Base-by-base conservation (phyloP, 2,888 invertebrate species). In the Sipha maydis region DNA sequence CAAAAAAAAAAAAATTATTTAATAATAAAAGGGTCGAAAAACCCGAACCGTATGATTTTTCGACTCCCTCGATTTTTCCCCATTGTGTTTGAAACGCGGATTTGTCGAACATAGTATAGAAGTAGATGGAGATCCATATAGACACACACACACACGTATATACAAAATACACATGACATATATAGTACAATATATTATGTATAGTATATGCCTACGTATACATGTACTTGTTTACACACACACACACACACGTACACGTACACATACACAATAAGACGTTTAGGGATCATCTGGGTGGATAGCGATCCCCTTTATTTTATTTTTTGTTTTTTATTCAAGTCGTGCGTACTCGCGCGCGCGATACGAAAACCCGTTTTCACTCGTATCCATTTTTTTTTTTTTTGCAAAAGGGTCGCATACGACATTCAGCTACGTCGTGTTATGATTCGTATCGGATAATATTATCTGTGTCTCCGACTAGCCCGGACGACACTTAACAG, bases 11-110 rank as follows among this genome's bases (percentile, higher is more conserved):
- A 71, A n/a, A 71, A 83, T 83, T 83, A 34, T 83, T 34, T 31
- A n/a, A 80, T 61, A 41, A 77, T 85, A 85, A 88, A 80, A 88
- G 86, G 86, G 80, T 88, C 86, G 86, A 88, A 88, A 88, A 88
- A 80, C 80, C 41, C 56, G 86, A 80, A 80, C 86, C 86, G 86
- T 88, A 88, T 88, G 86, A 88, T 88, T 88, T 88, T 88, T 88
- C 86, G 86, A 88, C 86, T 88, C 86, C 86, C 80, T 88, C 80
- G 80, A 56, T 79, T 79, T 56, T 54, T 11, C 61, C 48, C 78
- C 17, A 75, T 88, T 88, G 80, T 88, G 41, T 88, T 79, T 5
- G 19, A 75, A 88, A 73, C 86, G 86, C 86, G 80, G 86, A 82
- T 88, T 88, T 86, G 73, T 86, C 86, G 71, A 73, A 71, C 41